Evolutionary conservation across 2,797 vertebrate genomes (phyloP).

Genomic region (Lycodopsis pacificus): DNA sequence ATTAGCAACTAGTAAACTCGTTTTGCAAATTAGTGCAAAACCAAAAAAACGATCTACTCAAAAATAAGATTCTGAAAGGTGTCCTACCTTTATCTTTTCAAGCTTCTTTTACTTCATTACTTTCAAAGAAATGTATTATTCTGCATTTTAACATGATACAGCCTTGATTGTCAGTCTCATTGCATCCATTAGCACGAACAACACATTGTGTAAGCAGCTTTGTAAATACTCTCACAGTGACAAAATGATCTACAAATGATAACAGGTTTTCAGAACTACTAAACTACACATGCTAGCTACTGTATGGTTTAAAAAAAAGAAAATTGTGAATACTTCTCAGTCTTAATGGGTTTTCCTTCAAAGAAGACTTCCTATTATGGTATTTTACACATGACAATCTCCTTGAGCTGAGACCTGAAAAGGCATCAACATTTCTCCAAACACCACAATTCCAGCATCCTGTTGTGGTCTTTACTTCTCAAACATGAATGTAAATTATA

Average conservation of each 20-base stretch:
- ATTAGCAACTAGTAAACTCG: too few species aligned
- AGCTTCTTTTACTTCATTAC: neutral
- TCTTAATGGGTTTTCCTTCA: slow-evolving; percentile 27
- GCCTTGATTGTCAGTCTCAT: neutral
- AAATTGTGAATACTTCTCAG: neutral
- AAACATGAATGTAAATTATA: slow-evolving; percentile 31
- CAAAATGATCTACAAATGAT: neutral
- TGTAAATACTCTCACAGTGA: slow-evolving; percentile 1
- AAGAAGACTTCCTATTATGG: slow-evolving; percentile 7
- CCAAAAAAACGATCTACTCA: slow-evolving; percentile 4
- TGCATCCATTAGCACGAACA: slow-evolving; percentile 2
- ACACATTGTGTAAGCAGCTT: neutral
- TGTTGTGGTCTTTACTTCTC: slow-evolving; percentile 11
- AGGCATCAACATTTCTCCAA: slow-evolving; percentile 28
- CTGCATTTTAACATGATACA: neutral
- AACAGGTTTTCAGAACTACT: slow-evolving; percentile 14
- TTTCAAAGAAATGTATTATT: slow-evolving; percentile 5
- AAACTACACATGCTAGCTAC: slow-evolving; percentile 1
- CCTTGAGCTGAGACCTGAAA: slow-evolving; percentile 14
- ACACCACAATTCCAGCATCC: slow-evolving; percentile 18
- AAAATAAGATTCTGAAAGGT: neutral
- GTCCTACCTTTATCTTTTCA: neutral
- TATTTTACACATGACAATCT: slow-evolving; percentile 32
- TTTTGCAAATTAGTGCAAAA: neutral
- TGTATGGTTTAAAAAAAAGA: neutral